Conservation (phyloP, 1,140 invertebrate species). For the Penaeus vannamei region DNA sequence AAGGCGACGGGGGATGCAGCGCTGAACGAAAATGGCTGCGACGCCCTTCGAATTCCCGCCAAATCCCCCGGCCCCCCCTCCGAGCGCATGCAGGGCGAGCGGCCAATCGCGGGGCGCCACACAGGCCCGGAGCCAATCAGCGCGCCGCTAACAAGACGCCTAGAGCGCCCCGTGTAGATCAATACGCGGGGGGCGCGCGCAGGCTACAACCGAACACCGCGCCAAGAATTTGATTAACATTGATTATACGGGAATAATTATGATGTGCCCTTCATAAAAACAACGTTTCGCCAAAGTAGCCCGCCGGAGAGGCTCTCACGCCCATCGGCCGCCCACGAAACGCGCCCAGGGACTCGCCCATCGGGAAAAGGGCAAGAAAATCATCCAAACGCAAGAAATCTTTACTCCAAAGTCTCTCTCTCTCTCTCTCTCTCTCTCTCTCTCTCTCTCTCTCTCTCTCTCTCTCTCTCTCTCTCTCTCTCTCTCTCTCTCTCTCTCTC, state of each 20-base stretch:
- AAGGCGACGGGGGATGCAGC: neutral
- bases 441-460: slow-evolving; percentile 5
- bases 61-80: slow-evolving; percentile 24
- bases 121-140: slow-evolving; percentile 36
- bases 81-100: slow-evolving; percentile 49
- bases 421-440: slow-evolving; percentile 7
- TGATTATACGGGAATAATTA: slow-evolving; percentile 57
- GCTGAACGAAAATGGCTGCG: slow-evolving; percentile 40
- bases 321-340: neutral
- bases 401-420: neutral
- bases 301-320: neutral
- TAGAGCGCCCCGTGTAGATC: slow-evolving; percentile 49
- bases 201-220: slow-evolving; percentile 35
- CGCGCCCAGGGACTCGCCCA: neutral
- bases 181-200: slow-evolving; percentile 54
- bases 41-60: slow-evolving; percentile 47
- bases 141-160: neutral
- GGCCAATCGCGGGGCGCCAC: slow-evolving; percentile 22
- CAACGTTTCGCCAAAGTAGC: neutral
- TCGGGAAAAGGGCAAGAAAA: neutral
- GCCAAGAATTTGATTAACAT: slow-evolving; percentile 60
- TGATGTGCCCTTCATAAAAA: neutral
- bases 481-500: no score
- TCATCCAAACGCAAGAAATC: slow-evolving; percentile 5
- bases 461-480: no score